Conservation (phyloP, 2,888 invertebrate genomes). For the Volucella inanis region DNA sequence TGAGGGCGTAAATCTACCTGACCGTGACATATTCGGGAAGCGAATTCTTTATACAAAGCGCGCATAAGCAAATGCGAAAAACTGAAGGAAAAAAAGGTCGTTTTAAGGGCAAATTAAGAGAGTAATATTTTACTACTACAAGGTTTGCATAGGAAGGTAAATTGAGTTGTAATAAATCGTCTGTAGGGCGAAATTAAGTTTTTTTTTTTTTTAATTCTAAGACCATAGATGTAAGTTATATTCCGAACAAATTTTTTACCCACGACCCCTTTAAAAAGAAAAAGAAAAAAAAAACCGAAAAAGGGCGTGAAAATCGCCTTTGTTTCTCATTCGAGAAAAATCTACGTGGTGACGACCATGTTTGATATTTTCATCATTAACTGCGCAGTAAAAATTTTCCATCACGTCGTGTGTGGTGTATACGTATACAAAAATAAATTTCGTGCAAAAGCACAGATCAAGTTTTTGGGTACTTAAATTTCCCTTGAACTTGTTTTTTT, state of each 20-base stretch:
- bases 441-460: constrained; percentile 20
- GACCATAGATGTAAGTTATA: constrained; percentile 39
- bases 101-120: constrained; percentile 33
- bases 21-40: constrained; percentile 1
- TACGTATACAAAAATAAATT: constrained; percentile 24
- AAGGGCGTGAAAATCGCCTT: neutral
- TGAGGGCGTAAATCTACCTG: constrained; percentile 1
- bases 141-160: constrained; percentile 74
- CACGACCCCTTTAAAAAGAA: too few species aligned
- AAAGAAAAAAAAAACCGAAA: neutral
- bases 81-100: constrained; percentile 6
- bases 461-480: constrained; percentile 17
- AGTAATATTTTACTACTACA: constrained; percentile 29
- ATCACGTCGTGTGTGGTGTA: constrained; percentile 42
- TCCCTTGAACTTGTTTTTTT: neutral
- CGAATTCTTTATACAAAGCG: constrained; percentile 5
- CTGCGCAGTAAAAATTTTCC: constrained; percentile 57
- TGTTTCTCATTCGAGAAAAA: constrained; percentile 26
- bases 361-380: constrained; percentile 7
- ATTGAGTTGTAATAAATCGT: constrained; percentile 51
- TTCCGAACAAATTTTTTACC: neutral
- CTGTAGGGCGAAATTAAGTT: constrained; percentile 33
- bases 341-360: constrained; percentile 19
- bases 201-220: constrained; percentile 23
- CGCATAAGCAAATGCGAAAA: constrained; percentile 35